These are phyloP conservation scores for Smutsia temminckii DNA, from an alignment of 2,797 vertebrate species.

Conservation along the genomic window DNA sequence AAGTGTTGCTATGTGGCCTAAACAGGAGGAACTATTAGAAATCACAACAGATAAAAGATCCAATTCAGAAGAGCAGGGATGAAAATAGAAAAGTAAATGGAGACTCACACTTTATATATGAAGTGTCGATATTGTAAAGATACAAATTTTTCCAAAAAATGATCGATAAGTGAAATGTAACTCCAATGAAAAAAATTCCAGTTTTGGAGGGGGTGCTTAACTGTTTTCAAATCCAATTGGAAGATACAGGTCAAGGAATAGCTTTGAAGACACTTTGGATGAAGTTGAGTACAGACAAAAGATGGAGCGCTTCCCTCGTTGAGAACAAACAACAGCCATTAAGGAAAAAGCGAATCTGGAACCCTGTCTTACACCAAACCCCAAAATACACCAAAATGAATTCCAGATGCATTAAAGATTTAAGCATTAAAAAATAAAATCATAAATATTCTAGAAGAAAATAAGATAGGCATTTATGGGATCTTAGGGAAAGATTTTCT, in stretches of 20 bases:
- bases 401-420: too few relatives aligned
- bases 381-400: not conserved
- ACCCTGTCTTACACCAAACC: too few relatives aligned
- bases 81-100: not conserved
- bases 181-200: too few relatives aligned
- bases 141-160: not conserved
- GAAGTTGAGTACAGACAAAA: not conserved
- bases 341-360: not conserved
- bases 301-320: accelerated
- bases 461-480: not conserved
- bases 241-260: not conserved
- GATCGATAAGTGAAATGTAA: not conserved
- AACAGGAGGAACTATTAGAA: not conserved
- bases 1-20: not conserved
- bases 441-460: not conserved
- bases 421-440: not conserved
- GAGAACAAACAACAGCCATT: not conserved
- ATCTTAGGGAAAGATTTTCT: not conserved
- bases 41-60: not conserved
- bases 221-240: not conserved
- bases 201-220: not conserved
- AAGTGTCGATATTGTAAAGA: not conserved
- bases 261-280: not conserved
- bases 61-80: not conserved
- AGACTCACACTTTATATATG: not conserved